Percentiles rank a stretch among this genome's conserved stretches.
Evolutionary conservation across 2,888 invertebrate genomes (phyloP).

Genomic region (Ecliptopera silaceata): DNA sequence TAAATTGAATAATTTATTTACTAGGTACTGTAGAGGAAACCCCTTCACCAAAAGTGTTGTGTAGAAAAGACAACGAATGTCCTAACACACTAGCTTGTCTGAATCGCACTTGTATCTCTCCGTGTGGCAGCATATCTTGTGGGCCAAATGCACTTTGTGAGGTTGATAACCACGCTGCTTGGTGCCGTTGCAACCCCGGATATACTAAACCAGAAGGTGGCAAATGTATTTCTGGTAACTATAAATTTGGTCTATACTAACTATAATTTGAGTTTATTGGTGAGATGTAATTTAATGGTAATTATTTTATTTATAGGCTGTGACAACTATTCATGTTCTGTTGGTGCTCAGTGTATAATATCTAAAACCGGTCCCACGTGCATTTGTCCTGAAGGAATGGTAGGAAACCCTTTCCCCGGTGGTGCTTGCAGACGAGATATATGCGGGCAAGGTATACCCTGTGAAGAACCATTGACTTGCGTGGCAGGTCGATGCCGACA

Average conservation of each 20-base stretch:
- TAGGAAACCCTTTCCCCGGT: constrained; percentile 96
- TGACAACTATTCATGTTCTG: constrained; percentile 89
- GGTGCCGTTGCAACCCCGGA: constrained; percentile 94
- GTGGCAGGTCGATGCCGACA: constrained; percentile 94
- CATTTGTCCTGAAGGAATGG: constrained; percentile 92
- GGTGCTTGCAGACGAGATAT: constrained; percentile 92
- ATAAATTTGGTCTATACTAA: not conserved
- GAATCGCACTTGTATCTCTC: constrained; percentile 90
- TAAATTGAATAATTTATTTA: constrained; percentile 25
- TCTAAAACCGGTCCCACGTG: constrained; percentile 93
- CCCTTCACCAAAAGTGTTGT: constrained; percentile 85
- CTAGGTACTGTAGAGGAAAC: constrained; percentile 64
- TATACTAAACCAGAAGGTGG: constrained; percentile 90
- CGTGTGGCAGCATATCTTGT: constrained; percentile 90
- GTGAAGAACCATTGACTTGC: constrained; percentile 90
- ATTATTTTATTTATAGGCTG: constrained; percentile 83
- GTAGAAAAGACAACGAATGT: constrained; percentile 89
- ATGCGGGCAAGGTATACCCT: constrained; percentile 90
- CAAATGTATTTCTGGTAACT: constrained; percentile 91
- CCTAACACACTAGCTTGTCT: constrained; percentile 91
- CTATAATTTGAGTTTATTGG: not conserved
- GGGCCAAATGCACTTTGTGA: constrained; percentile 94
- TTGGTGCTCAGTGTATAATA: constrained; percentile 93
- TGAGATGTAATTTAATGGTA: too few relatives aligned
- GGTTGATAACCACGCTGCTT: constrained; percentile 93